Evolutionary conservation across 2,888 invertebrate species (phyloP).

Genomic region (Sphinx pinastri): DNA sequence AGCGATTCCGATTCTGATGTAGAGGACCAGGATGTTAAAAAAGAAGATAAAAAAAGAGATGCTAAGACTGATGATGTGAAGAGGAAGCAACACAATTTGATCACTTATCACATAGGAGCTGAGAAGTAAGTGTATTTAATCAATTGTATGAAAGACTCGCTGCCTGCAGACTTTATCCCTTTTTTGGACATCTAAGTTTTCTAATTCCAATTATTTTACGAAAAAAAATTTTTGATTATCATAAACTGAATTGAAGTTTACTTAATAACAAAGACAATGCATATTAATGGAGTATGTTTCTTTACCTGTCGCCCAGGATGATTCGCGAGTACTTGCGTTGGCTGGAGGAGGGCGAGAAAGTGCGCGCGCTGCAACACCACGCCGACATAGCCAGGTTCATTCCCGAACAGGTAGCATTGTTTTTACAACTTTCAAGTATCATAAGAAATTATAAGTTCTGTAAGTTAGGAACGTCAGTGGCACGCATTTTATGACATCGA

Average conservation of each 20-base stretch:
- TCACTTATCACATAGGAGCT: conserved; percentile 63
- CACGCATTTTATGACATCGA: background rate
- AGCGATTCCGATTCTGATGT: conserved; percentile 44
- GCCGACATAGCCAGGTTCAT: conserved; percentile 65
- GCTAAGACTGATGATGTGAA: conserved; percentile 37
- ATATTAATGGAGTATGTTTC: background rate
- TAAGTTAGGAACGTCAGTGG: background rate
- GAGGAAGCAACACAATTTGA: conserved; percentile 46
- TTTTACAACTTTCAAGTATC: background rate
- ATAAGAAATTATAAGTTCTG: background rate
- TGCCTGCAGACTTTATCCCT: too few relatives aligned
- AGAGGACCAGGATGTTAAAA: conserved; percentile 35
- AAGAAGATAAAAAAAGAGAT: conserved; percentile 33
- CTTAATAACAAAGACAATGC: too few relatives aligned
- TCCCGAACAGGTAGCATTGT: conserved; percentile 55
- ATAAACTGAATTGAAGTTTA: too few relatives aligned
- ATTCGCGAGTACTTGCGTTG: conserved; percentile 57
- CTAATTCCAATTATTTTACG: too few relatives aligned
- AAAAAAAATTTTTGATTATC: too few relatives aligned
- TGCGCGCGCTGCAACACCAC: conserved; percentile 55
- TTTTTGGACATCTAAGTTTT: too few relatives aligned
- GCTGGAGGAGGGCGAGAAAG: conserved; percentile 65
- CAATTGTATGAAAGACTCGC: too few relatives aligned
- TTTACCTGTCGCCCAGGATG: conserved; percentile 45
- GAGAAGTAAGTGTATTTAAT: conserved; percentile 57